Evolutionary conservation across 2,113 vertebrate species (phyloP), one percentile per base, ranked within the genome.

Genomic region (Pseudorhombus dupliciocellatus): DNA sequence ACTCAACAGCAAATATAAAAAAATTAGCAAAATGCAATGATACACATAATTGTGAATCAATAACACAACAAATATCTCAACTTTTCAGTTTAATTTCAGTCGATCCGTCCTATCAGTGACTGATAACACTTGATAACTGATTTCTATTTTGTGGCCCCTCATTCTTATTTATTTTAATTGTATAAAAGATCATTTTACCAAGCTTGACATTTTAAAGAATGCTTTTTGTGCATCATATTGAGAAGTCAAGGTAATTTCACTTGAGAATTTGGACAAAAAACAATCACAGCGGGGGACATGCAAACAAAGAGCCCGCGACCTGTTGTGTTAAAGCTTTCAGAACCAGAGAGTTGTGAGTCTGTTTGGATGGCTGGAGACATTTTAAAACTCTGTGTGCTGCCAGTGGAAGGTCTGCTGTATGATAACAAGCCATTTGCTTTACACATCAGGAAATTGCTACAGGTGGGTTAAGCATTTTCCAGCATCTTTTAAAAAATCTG

Each of bases 121-220:
- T n/a, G n/a, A n/a, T n/a, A n/a, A n/a, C n/a, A n/a, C n/a, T n/a
- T n/a, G n/a, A n/a, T n/a, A n/a, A n/a, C n/a, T 31, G 6, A 31
- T 31, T 31, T 31, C 7, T 31, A 9, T 31, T 1, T 31, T 31
- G n/a, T n/a, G n/a, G n/a, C n/a, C n/a, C n/a, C n/a, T n/a, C n/a
- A n/a, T 31, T 37, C 34, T 37, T 10, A 37, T 37, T 37, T 37
- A 7, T 61, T 48, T 5, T 4, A 18, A 25, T 60, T 61, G 16
- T 40, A 7, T 26, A 1, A 4, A 20, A 55, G 21, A 20, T 6
- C 11, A 0, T 18, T 21, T 28, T 1, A 53, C 18, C 15, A 7
- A n/a, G 24, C 7, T 52, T 58, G 58, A 67, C 40, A 77, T 73
- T 74, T 66, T 46, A 24, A 7, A 16, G 16, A 26, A 20, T 7